Percentiles rank a stretch among this genome's conserved stretches.
These are phyloP conservation scores for Nephrotoma appendiculata DNA, from an alignment of 2,888 invertebrate genomes.

Conservation along the genomic window DNA sequence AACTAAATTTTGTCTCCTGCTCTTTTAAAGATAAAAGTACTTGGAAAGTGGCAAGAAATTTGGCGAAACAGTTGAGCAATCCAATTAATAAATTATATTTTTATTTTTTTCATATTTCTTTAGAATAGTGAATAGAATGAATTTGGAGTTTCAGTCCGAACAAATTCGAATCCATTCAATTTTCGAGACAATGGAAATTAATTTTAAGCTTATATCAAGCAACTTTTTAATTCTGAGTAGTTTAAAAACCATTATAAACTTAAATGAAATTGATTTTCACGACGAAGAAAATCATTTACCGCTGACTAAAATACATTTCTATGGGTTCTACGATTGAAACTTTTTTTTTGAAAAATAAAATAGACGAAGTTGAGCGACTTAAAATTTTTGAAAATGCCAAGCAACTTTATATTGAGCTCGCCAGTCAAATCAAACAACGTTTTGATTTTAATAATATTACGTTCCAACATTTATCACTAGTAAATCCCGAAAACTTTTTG, in stretches of 20 bases:
- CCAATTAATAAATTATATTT: constrained; percentile 11
- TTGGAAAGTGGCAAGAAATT: neutral
- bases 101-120: constrained; percentile 11
- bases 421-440: neutral
- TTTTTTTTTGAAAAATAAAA: neutral
- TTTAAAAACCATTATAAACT: neutral
- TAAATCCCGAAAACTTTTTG: too few species aligned
- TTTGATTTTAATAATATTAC: neutral
- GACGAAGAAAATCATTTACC: constrained; percentile 10
- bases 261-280: constrained; percentile 9
- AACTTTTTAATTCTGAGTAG: neutral
- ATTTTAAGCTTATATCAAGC: neutral
- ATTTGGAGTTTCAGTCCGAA: constrained; percentile 11
- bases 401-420: neutral
- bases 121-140: constrained; percentile 12
- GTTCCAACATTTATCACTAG: too few species aligned
- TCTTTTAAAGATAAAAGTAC: neutral
- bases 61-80: neutral
- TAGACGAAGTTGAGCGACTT: neutral
- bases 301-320: constrained; percentile 10
- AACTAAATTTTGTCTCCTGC: neutral
- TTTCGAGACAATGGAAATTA: neutral
- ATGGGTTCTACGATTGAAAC: constrained; percentile 6
- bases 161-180: constrained; percentile 8
- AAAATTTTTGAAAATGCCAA: neutral